Evolutionary conservation across 2,888 invertebrate species (phyloP), one percentile per base, ranked within the genome.

Genomic region (Drosophila imparisetae): DNA sequence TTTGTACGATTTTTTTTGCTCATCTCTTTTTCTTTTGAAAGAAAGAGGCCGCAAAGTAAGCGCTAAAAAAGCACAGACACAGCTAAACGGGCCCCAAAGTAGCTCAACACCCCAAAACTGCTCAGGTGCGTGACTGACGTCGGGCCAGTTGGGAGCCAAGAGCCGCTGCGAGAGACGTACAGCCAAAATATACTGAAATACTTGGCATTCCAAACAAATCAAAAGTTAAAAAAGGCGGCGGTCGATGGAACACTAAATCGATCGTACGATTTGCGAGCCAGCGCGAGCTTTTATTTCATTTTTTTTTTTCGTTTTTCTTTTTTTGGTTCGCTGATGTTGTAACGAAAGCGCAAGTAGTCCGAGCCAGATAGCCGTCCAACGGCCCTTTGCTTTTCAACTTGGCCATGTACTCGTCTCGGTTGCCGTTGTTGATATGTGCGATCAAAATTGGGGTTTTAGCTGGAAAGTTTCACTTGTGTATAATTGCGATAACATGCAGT

Each of bases 261-360:
- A 87, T 71, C 70, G 68, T 62, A 78, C 66, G 66, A 66, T 66
- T 64, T 36, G 68, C 53, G 36, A 53, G 60, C 50, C 49, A 57
- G 55, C 57, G 66, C 42, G 36, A 58, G 76, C 71, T 55, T 72
- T 61, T 67, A 59, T 63, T 63, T 69, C 45, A 45, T 66, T 55
- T 60, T 38, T 13, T 45, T 2, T 29, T 40, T 38, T 29, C 21
- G 11, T 32, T 32, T 32, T 45, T 15, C 4, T 38, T 34, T 60
- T 66, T 63, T 66, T 13, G n/a, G 54, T 34, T 76, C 68, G 62
- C 48, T 50, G 72, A 83, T 78, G 75, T 72, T 72, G 84, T 74
- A 89, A 81, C 52, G 80, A 84, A 84, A 85, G 74, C 87, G 87
- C 84, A 89, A 89, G 89, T 86, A 62, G 58, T 63, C 52, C 48